Evolutionary conservation across 2,113 vertebrate genomes (phyloP), one percentile per base, ranked within the genome.

Genomic region (Oxyruncus cristatus): DNA sequence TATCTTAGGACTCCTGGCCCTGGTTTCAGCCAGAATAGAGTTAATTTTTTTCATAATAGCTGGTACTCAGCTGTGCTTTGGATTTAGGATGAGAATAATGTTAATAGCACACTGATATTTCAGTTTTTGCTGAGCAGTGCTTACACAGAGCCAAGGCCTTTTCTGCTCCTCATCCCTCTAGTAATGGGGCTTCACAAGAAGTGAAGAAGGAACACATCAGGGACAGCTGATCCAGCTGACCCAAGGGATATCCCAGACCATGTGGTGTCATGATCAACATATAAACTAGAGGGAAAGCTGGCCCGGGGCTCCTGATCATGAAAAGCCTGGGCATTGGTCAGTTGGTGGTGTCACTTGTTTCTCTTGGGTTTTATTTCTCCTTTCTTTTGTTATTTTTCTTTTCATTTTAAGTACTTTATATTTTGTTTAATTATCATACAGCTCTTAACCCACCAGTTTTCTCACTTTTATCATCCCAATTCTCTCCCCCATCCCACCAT

Each of bases 181-280:
- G 6, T 2, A 8, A 15, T 11, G 39, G 18, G 17, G 4, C 41
- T 76, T 20, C 55, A 53, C 6, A 12, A 26, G 16, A 17, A 68
- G n/a, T n/a, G 59, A 53, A n/a, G 46, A 82, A 41, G 30, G 13
- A 47, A 68, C 47, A 47, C 11, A 47, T 30, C 30, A 68, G n/a
- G 28, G 6, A 26, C 16, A 61, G 14, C 11, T 27, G 47, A 68
- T 3, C 4, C 23, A n/a, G 0, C 2, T 18, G 46, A 41, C 10
- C 16, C 30, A 46, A 42, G 46, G 61, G 6, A 46, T 47, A n/a
- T 22, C 53, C 24, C 28, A 30, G 52, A 67, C 10, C 20, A 49
- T 2, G 14, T 28, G 17, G 15, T 37, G 27, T 50, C 52, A 44
- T 8, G 11, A 9, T 74, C 37, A 52, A 7, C 23, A 46, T 20